Conservation (phyloP, 2,888 invertebrate genomes). For the Xanthostigma xanthostigma region DNA sequence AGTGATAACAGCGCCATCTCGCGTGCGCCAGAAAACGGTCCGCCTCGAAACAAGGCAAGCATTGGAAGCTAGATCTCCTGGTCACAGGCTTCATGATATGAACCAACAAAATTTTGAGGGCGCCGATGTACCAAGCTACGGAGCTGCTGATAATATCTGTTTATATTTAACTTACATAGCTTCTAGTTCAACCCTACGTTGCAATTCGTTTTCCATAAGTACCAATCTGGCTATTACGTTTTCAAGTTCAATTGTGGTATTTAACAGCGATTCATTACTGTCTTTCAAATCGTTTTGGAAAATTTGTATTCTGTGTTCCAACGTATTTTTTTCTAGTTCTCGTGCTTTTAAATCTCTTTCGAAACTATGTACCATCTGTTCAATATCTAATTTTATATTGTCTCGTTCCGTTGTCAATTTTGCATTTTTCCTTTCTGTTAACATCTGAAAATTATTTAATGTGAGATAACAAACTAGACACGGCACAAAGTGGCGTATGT, state of each 20-base stretch:
- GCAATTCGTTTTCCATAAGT: slow-evolving; percentile 20
- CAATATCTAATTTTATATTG: slow-evolving; percentile 38
- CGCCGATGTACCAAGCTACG: too few relatives aligned
- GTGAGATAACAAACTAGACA: too few relatives aligned
- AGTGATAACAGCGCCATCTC: too few relatives aligned
- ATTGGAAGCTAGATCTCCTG: too few relatives aligned
- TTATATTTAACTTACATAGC: slow-evolving; percentile 13
- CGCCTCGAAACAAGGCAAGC: too few relatives aligned
- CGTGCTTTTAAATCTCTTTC: slow-evolving; percentile 38
- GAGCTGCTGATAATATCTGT: too few relatives aligned
- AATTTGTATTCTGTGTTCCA: slow-evolving; percentile 27
- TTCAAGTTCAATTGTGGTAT: slow-evolving; percentile 18
- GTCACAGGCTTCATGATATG: too few relatives aligned
- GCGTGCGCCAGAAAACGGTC: too few relatives aligned
- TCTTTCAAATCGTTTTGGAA: slow-evolving; percentile 27
- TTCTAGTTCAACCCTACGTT: slow-evolving; percentile 10
- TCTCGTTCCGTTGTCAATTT: slow-evolving; percentile 42
- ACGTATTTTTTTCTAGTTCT: slow-evolving; percentile 38
- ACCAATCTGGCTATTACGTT: slow-evolving; percentile 20
- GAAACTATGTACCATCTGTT: slow-evolving; percentile 36
- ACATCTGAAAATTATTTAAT: slow-evolving; percentile 24
- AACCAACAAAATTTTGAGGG: too few relatives aligned
- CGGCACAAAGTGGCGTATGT: too few relatives aligned
- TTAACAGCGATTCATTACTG: slow-evolving; percentile 20
- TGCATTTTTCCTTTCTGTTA: slow-evolving; percentile 40